Evolutionary conservation across 2,797 vertebrate genomes (phyloP).

Genomic region (Carcharodon carcharias): DNA sequence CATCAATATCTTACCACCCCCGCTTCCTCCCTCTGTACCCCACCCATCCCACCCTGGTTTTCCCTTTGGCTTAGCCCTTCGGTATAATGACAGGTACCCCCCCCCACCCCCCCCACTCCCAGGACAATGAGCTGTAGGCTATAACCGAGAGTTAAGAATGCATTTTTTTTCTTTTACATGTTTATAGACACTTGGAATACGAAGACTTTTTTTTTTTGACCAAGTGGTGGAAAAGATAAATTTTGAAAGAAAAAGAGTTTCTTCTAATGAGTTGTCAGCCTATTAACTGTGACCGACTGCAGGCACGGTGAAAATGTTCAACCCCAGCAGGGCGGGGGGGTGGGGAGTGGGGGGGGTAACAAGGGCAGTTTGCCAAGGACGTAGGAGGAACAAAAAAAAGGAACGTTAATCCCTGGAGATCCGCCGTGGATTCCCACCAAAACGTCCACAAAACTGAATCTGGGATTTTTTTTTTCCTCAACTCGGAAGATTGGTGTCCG

Average conservation of each 20-base stretch:
- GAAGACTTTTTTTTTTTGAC: not conserved
- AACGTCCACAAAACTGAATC: not conserved
- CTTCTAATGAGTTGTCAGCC: not conserved
- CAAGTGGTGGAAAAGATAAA: not conserved
- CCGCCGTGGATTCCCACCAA: not conserved
- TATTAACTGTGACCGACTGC: not conserved
- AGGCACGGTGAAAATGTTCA: not conserved
- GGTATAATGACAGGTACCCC: not conserved
- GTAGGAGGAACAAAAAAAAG: too few species aligned
- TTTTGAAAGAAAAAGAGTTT: not conserved
- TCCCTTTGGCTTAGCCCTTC: not conserved
- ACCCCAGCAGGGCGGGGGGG: not conserved
- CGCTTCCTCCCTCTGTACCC: too few species aligned
- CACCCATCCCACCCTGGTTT: not conserved
- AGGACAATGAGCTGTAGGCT: not conserved
- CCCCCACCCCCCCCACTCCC: not conserved
- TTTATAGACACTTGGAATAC: not conserved
- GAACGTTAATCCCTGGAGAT: not conserved
- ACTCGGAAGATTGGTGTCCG: not conserved
- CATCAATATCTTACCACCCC: not conserved
- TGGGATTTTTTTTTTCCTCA: not conserved
- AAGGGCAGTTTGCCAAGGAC: not conserved
- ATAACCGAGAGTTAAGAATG: not conserved
- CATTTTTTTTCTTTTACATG: not conserved
- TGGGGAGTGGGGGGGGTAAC: not conserved